These are phyloP conservation scores for Polyodon spathula DNA, from an alignment of 2,113 vertebrate species.

Conservation along the genomic window DNA sequence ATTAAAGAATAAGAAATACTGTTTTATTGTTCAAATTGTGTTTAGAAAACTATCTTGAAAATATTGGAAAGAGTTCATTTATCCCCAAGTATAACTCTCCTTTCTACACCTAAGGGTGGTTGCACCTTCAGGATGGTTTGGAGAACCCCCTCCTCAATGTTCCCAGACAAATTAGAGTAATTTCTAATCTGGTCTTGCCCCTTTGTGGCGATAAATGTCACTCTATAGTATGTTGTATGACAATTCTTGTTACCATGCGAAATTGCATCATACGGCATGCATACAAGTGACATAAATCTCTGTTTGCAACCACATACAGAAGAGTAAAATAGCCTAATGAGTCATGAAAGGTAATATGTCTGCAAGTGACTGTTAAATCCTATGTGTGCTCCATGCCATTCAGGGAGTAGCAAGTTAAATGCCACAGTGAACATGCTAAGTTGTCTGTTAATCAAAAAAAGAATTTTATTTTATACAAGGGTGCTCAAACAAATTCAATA, in stretches of 20 bases:
- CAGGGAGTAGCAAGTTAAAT: conserved; percentile 26
- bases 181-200: conserved; percentile 13
- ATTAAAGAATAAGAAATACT: too few species aligned
- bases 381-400: conserved; percentile 16
- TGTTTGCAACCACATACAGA: conserved; percentile 20
- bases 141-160: not conserved
- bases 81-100: too few species aligned
- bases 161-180: not conserved
- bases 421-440: conserved; percentile 28
- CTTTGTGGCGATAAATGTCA: conserved; percentile 1
- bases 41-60: too few species aligned
- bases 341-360: conserved; percentile 3
- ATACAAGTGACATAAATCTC: conserved; percentile 21
- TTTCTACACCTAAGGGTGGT: too few species aligned
- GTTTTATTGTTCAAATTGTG: too few species aligned
- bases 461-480: conserved; percentile 8
- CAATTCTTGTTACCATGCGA: conserved; percentile 13
- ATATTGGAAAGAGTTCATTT: too few species aligned
- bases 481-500: conserved; percentile 9
- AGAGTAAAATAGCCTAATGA: conserved; percentile 7
- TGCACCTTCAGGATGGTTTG: too few species aligned
- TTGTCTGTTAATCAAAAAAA: conserved; percentile 20
- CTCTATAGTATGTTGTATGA: conserved; percentile 7
- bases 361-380: conserved; percentile 1
- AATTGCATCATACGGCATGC: conserved; percentile 24